A percentile compares a stretch with the other conserved stretches of the same genome.
Conservation (phyloP, 1,140 invertebrate genomes). For the Megathymus violae region DNA sequence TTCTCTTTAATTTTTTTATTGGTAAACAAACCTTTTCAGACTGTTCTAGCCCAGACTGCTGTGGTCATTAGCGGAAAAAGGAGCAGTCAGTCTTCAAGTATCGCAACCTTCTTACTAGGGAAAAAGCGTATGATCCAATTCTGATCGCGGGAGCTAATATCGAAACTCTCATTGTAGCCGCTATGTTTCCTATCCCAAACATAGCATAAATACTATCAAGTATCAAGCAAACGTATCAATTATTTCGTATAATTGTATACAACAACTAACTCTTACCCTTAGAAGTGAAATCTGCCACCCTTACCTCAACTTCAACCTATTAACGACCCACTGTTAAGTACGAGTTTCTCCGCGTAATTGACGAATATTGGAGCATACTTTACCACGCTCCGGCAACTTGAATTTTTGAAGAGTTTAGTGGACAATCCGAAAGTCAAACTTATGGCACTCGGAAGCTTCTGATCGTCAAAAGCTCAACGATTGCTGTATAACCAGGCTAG, state of each 20-base stretch:
- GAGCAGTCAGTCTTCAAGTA: neutral
- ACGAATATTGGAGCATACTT: too few species aligned
- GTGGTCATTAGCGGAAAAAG: neutral
- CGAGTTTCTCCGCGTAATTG: too few species aligned
- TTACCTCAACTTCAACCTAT: too few species aligned
- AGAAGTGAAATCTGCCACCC: too few species aligned
- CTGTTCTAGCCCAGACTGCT: neutral
- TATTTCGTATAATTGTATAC: too few species aligned
- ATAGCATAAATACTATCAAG: too few species aligned
- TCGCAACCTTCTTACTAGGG: neutral
- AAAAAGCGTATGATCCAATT: neutral
- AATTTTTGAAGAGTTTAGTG: neutral
- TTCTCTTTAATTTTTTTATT: neutral
- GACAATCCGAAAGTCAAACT: neutral
- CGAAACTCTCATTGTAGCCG: neutral
- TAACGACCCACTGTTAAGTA: too few species aligned
- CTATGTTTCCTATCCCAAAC: too few species aligned
- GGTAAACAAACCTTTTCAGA: neutral
- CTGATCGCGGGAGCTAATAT: neutral
- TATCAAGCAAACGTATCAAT: too few species aligned
- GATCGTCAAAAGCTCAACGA: neutral
- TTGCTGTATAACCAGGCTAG: neutral
- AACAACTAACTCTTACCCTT: too few species aligned
- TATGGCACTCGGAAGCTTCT: neutral
- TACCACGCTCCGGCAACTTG: too few species aligned